Percentiles rank a stretch among this genome's conserved stretches.
Evolutionary conservation across 2,888 invertebrate genomes (phyloP).

Genomic region (Callinectes sapidus): DNA sequence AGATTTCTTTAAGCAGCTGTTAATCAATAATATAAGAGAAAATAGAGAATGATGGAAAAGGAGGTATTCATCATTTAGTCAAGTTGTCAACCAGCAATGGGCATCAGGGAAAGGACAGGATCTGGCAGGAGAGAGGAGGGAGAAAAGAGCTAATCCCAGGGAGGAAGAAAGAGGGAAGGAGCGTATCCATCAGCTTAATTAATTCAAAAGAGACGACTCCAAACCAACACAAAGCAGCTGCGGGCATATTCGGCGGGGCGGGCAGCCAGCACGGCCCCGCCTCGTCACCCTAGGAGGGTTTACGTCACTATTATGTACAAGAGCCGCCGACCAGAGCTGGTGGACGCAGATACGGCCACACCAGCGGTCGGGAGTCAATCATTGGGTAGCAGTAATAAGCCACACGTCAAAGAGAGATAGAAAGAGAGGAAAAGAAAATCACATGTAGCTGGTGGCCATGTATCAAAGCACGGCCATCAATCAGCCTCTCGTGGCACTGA

Average conservation of each 20-base stretch:
- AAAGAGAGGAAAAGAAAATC: neutral
- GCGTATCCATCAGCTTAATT: neutral
- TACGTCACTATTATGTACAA: slow-evolving; percentile 18
- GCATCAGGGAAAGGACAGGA: neutral
- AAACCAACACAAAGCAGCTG: neutral
- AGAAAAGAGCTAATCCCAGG: no score
- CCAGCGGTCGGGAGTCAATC: neutral
- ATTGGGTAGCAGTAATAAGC: neutral
- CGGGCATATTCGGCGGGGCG: slow-evolving; percentile 26
- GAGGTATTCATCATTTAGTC: neutral
- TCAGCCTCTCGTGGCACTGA: neutral
- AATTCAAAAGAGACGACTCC: neutral
- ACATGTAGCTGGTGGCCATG: neutral
- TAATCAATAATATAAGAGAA: neutral
- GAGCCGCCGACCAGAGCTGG: slow-evolving; percentile 18
- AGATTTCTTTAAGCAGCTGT: neutral
- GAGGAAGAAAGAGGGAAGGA: neutral
- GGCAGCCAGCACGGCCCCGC: slow-evolving; percentile 10
- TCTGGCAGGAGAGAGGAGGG: neutral
- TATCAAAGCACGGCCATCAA: neutral
- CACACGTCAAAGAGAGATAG: neutral
- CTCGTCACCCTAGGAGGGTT: neutral
- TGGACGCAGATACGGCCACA: neutral
- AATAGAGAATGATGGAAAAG: neutral
- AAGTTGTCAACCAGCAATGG: no score